phyloP scores from a whole-genome alignment of 2,888 invertebrate genomes.

The Gasteruption jaculator region DNA sequence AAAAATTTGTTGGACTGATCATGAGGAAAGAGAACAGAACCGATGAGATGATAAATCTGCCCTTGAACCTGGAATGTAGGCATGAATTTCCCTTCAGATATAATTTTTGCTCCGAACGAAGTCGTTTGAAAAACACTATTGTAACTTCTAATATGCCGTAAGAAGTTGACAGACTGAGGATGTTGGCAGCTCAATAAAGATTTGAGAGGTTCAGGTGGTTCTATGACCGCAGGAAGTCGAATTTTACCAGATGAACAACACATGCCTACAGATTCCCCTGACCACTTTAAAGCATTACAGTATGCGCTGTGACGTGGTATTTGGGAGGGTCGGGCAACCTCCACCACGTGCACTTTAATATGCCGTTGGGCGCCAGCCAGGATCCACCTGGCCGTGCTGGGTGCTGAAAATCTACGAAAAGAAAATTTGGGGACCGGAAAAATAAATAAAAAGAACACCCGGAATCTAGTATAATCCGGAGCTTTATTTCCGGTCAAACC shows the following conservation, averaged over 20 bases:
- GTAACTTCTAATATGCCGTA: constrained; percentile 19
- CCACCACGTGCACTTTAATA: no score
- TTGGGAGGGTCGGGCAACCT: no score
- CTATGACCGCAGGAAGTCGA: constrained; percentile 38
- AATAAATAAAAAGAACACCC: no score
- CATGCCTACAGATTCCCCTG: constrained; percentile 43
- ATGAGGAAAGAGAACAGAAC: constrained; percentile 16
- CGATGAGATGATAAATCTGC: constrained; percentile 17
- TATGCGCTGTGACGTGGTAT: no score
- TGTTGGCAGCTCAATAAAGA: constrained; percentile 8
- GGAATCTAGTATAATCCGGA: no score
- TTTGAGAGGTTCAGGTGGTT: constrained; percentile 42
- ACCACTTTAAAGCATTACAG: constrained; percentile 41
- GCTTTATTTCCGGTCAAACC: no score
- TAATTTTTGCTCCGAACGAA: constrained; percentile 18
- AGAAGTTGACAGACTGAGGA: constrained; percentile 19
- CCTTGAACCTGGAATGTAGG: no score
- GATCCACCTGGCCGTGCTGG: no score
- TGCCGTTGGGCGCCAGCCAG: no score
- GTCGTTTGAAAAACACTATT: constrained; percentile 30
- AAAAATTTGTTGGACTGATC: constrained; percentile 16
- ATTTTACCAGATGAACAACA: constrained; percentile 48
- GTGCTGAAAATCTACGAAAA: no score
- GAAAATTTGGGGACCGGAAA: no score
- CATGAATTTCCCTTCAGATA: no score